Base-by-base conservation (phyloP, 2,888 invertebrate genomes). In the Agrochola lychnidis region DNA sequence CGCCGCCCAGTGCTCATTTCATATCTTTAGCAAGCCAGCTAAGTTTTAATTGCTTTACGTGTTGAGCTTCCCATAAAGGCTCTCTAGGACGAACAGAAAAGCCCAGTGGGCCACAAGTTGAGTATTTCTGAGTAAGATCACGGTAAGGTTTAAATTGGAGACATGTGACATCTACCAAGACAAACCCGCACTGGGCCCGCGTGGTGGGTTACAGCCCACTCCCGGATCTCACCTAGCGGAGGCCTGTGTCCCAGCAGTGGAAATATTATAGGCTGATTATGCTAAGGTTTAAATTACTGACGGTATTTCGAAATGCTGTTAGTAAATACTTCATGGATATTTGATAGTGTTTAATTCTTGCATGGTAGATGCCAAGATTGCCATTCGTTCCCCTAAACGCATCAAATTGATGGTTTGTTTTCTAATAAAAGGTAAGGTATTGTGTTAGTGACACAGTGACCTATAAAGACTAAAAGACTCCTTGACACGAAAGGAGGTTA, bases 341-440 rank as follows among this genome's bases (percentile, higher is more conserved):
- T 36, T 30, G 19, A 48, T 45, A 57, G 42, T 36, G 14, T 62
- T 68, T 66, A 69, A 48, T 57, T 70, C 53, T 80, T 77, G 53
- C 66, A 63, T 48, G 75, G 67, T 48, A 56, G 19, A 71, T 66
- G 9, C 62, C 30, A 74, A 64, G 57, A 68, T 83, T 76, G 40
- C 40, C 61, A 80, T 85, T 85, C 30, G 72, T 78, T 80, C 70
- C 69, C 62, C 62, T 56, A 22, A 78, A 86, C 53, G 57, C 70
- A 76, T 73, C 36, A 81, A 76, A 63, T 72, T 64, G 59, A 70
- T 78, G 22, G 42, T 75, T 69, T 59, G 30, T 79, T 79, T 69
- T 64, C 68, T 57, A 76, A 70, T 81, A 62, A 79, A 74, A 72
- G 48, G 42, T 64, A 57, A 78, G 51, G 40, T 51, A 36, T 69